Base-by-base conservation (phyloP, 2,113 vertebrate species). In the Peromyscus leucopus region DNA sequence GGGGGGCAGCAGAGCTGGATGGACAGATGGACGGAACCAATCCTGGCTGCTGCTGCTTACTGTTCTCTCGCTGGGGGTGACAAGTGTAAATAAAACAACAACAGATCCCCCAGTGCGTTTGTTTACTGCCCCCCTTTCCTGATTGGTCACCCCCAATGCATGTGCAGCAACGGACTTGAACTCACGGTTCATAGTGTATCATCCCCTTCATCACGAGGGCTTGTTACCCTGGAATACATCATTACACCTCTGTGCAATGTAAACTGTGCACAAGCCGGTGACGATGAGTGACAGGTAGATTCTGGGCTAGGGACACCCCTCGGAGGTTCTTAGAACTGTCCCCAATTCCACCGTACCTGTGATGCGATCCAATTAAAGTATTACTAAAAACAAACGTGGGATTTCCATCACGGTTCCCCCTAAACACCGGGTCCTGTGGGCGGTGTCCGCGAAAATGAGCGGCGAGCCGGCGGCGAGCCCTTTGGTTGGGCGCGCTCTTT, bases 141-240 rank as follows among this genome's bases (percentile, higher is more conserved):
- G 57, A 11, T 26, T 63, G 69, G 33, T 26, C 36, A n/a, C 57
- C 65, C 61, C 48, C 39, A 39, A 9, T 22, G 0, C 12, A 12
- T 31, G 2, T 36, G 42, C 55, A 95, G 0, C 65, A 76, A 51
- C 63, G 80, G 76, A n/a, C 46, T 55, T 83, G 61, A 78, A 92
- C 79, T 96, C 87, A 74, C 42, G 79, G 31, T 69, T 61, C 89
- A 22, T 91, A 57, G 80, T 87, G 55, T 63, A 82, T 79, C 42
- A 39, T 75, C 78, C 67, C 55, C 48, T 84, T 93, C 51, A 11
- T 65, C 11, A 8, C 61, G 69, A 4, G 26, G 21, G 69, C 61
- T 46, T 91, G 42, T 85, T 88, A 46, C 24, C 83, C 89, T 42
- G 51, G n/a, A 89, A 88, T 90, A 88, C 94, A 85, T 76, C 48